Conservation (phyloP, 2,888 invertebrate species). For the Heteromurus nitidus region DNA sequence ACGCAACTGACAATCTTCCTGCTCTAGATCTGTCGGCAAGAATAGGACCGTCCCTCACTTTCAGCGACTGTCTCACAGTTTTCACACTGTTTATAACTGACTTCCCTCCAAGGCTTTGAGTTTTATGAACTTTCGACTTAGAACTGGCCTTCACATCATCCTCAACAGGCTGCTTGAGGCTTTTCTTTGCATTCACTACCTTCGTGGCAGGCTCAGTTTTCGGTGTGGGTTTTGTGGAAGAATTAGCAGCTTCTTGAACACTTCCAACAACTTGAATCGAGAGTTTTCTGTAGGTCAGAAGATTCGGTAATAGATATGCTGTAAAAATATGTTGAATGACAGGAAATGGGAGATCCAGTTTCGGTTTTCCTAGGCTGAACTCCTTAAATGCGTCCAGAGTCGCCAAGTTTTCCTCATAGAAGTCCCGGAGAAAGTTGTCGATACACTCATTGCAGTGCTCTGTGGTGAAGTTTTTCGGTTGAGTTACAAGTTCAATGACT, state of each 20-base stretch:
- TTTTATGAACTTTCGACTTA: not conserved
- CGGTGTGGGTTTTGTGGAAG: slow-evolving; percentile 12
- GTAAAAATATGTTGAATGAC: slow-evolving; percentile 21
- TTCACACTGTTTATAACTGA: slow-evolving; percentile 5
- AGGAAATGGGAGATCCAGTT: slow-evolving; percentile 10
- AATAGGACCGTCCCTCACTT: not conserved
- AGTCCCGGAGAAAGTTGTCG: slow-evolving; percentile 44
- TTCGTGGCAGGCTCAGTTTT: not conserved
- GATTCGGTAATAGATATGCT: slow-evolving; percentile 40
- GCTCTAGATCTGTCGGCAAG: not conserved
- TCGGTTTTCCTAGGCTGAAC: slow-evolving; percentile 30
- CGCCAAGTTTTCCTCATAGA: slow-evolving; percentile 34
- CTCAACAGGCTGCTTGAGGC: not conserved
- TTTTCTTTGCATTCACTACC: not conserved
- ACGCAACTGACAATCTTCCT: not conserved
- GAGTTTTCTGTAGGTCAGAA: slow-evolving; percentile 34
- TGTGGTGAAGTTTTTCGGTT: slow-evolving; percentile 63
- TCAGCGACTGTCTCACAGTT: slow-evolving; percentile 21
- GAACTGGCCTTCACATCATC: not conserved
- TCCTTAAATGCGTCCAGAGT: slow-evolving; percentile 17
- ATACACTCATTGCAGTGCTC: slow-evolving; percentile 64
- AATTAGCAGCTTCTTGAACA: slow-evolving; percentile 7
- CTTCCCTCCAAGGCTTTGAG: not conserved
- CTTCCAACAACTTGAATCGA: slow-evolving; percentile 60
- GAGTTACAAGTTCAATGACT: slow-evolving; percentile 52